Evolutionary conservation across 2,888 invertebrate species (phyloP).

Genomic region (Polia nebulosa): DNA sequence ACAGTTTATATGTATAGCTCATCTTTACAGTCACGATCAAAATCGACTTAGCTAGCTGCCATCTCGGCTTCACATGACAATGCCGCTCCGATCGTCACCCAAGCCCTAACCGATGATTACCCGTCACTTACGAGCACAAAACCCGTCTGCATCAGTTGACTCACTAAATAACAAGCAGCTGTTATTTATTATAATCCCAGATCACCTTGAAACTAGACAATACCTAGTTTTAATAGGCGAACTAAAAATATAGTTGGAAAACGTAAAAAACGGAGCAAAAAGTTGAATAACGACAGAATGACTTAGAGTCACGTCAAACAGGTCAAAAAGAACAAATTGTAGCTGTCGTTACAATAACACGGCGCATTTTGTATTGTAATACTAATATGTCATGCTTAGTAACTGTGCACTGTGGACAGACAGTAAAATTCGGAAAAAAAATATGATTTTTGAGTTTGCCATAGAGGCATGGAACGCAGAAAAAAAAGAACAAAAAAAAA

Average conservation of each 20-base stretch:
- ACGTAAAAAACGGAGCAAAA: constrained; percentile 53
- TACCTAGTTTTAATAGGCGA: constrained; percentile 45
- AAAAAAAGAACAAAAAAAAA: too few species aligned
- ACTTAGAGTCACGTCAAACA: constrained; percentile 62
- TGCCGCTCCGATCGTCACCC: constrained; percentile 16
- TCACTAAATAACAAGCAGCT: constrained; percentile 42
- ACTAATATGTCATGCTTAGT: constrained; percentile 23
- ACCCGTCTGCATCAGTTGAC: constrained; percentile 41
- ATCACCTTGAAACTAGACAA: constrained; percentile 60
- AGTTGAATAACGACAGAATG: constrained; percentile 60
- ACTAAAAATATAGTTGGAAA: constrained; percentile 47
- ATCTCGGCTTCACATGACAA: constrained; percentile 15
- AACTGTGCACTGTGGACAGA: not conserved
- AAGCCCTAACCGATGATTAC: constrained; percentile 31
- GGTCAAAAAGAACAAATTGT: constrained; percentile 59
- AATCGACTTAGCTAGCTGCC: constrained; percentile 10
- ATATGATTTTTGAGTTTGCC: too few species aligned
- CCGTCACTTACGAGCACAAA: constrained; percentile 25
- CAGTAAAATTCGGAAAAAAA: too few species aligned
- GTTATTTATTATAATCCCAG: constrained; percentile 53
- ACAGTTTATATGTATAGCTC: not conserved
- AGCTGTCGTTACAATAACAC: constrained; percentile 46
- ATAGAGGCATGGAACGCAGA: too few species aligned
- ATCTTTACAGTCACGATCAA: not conserved
- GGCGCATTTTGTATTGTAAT: constrained; percentile 29